A percentile compares a stretch with the other conserved stretches of the same genome.
These are phyloP conservation scores for Lithobius niger DNA, from an alignment of 1,140 invertebrate species.

Conservation along the genomic window DNA sequence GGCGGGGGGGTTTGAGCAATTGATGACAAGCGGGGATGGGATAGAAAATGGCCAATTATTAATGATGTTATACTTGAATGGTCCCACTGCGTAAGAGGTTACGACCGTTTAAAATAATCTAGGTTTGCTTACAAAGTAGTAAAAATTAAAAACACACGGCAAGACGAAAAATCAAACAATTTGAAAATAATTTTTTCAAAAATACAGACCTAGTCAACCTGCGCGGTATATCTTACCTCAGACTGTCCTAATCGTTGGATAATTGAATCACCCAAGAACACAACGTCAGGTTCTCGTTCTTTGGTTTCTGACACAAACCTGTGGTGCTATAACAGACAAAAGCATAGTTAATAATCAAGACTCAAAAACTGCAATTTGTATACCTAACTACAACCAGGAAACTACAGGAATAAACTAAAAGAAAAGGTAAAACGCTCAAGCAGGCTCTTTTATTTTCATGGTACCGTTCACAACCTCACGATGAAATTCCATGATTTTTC, in stretches of 20 bases:
- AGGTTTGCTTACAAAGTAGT: no score
- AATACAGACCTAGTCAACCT: no score
- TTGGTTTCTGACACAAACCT: slow-evolving; percentile 62
- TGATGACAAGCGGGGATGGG: no score
- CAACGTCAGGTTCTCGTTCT: slow-evolving; percentile 77
- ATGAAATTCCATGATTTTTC: not conserved
- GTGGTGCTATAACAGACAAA: slow-evolving; percentile 50
- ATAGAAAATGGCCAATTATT: no score
- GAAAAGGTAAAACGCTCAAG: no score
- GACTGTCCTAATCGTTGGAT: slow-evolving; percentile 60
- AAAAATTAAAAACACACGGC: not conserved
- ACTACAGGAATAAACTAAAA: not conserved
- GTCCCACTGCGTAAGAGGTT: no score
- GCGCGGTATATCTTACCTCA: slow-evolving; percentile 32
- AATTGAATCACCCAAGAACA: slow-evolving; percentile 77
- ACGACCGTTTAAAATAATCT: no score
- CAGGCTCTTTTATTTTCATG: not conserved
- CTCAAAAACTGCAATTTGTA: not conserved
- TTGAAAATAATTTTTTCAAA: no score
- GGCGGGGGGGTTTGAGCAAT: no score
- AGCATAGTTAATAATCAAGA: not conserved
- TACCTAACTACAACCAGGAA: not conserved
- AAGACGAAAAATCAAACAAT: no score
- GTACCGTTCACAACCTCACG: not conserved
- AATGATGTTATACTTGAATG: no score